Conservation (phyloP, 2,888 invertebrate genomes). For the Neoascia interrupta region DNA sequence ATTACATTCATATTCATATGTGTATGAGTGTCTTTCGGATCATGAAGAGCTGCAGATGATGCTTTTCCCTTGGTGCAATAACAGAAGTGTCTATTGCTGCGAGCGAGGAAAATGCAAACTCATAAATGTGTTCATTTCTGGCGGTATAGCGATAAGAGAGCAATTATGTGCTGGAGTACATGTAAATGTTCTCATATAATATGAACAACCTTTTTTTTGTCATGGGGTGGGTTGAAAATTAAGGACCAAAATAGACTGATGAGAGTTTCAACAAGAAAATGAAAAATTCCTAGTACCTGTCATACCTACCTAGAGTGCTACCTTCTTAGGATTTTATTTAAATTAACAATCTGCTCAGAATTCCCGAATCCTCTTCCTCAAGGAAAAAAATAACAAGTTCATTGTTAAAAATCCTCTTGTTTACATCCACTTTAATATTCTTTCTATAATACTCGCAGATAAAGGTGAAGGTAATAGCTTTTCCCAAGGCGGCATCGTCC, state of each 20-base stretch:
- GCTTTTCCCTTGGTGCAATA: slow-evolving; percentile 77
- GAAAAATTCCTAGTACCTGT: too few relatives aligned
- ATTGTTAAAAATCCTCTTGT: slow-evolving; percentile 35
- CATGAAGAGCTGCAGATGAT: slow-evolving; percentile 77
- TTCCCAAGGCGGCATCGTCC: slow-evolving; percentile 16
- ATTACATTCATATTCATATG: slow-evolving; percentile 22
- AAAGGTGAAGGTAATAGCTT: slow-evolving; percentile 52
- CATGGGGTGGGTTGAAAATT: too few relatives aligned
- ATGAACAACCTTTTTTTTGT: neutral
- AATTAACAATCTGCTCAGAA: too few relatives aligned
- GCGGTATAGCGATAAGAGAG: slow-evolving; percentile 28
- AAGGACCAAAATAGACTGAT: neutral
- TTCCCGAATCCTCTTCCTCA: too few relatives aligned
- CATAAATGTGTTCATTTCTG: slow-evolving; percentile 7
- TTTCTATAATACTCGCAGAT: slow-evolving; percentile 43
- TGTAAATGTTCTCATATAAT: slow-evolving; percentile 18
- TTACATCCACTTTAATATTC: slow-evolving; percentile 51
- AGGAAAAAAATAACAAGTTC: neutral
- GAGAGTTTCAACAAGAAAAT: too few relatives aligned
- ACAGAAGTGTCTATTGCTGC: slow-evolving; percentile 78
- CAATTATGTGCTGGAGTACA: slow-evolving; percentile 37
- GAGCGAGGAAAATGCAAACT: slow-evolving; percentile 74
- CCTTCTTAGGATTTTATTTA: too few relatives aligned
- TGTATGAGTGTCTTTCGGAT: slow-evolving; percentile 10
- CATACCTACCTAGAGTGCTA: too few relatives aligned